Evolutionary conservation across 2,888 invertebrate species (phyloP), one percentile per base, ranked within the genome.

Genomic region (Drosophila robusta): DNA sequence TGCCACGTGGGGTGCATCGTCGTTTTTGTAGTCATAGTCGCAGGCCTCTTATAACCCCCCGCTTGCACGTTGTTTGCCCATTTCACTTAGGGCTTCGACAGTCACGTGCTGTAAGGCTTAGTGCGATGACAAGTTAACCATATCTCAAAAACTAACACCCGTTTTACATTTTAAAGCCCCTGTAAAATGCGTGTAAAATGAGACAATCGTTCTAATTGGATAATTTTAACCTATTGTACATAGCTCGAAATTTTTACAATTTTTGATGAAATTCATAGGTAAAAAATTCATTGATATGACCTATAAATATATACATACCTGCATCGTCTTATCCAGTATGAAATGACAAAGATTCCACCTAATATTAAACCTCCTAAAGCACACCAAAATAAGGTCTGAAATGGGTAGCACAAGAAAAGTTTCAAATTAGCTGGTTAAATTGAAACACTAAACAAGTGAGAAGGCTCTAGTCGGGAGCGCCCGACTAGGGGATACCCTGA

Each of bases 291-390:
- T 64, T 44, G 26, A 6, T 0, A 39, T 2, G 4, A 32, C 6
- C 22, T 3, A 45, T 18, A 18, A 38, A n/a, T 16, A 12, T 32
- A 65, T 66, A 83, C 88, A 88, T 92, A 92, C 92, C 92, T 92
- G 92, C 92, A 92, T 92, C 91, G 89, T 91, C 91, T 88, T 89
- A 92, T 92, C 92, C 92, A 92, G 71, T 91, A 92, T 78, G 93
- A 92, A 75, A 92, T 91, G 70, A 91, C 92, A 79, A 92, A 91
- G 77, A 92, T 91, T 73, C 91, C 90, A 71, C 91, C 92, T 83
- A 92, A 87, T 80, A 92, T 80, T 65, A 92, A 83, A 77, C 90
- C 91, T 79, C 92, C 92, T 70, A 92, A 89, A 87, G 90, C 91
- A 91, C 92, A 92, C 92, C 92, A 92, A 90, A 92, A 87, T 52